Conservation (phyloP, 1,140 invertebrate species). For the Drosophila repletoides region DNA sequence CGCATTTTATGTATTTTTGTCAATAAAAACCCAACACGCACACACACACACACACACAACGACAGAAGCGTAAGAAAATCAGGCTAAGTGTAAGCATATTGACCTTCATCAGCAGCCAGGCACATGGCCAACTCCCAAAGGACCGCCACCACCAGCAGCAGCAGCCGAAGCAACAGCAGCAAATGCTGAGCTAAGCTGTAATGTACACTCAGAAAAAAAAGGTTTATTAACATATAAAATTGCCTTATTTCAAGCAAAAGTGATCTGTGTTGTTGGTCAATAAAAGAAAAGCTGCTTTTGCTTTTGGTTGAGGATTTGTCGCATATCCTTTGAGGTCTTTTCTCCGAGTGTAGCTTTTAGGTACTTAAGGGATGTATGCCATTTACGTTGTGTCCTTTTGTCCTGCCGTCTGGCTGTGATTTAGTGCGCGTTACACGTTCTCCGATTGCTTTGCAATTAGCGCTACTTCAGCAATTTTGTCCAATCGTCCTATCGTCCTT, state of each 20-base stretch:
- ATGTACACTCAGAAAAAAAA: no score
- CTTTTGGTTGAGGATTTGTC: no score
- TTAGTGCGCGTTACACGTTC: conserved; percentile 58
- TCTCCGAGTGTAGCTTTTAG: no score
- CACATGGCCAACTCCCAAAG: conserved; percentile 4
- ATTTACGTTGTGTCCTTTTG: conserved; percentile 9
- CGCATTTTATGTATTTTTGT: conserved; percentile 76
- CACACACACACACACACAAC: conserved; percentile 22
- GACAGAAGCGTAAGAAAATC: conserved; percentile 71
- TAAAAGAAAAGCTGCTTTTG: no score
- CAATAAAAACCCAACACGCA: conserved; percentile 59
- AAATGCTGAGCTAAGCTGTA: conserved; percentile 49
- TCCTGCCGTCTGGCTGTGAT: conserved; percentile 45
- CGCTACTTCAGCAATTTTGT: conserved; percentile 70
- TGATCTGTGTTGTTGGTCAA: no score
- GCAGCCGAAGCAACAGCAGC: no score
- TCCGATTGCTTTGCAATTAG: conserved; percentile 77
- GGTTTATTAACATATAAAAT: no score
- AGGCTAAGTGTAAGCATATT: conserved; percentile 76
- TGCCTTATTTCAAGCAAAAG: no score
- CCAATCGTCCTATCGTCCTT: neutral
- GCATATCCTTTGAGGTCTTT: no score
- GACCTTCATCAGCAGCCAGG: conserved; percentile 68
- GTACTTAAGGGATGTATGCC: conserved; percentile 16
- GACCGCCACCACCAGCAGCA: neutral